Base-by-base conservation (phyloP, 2,888 invertebrate genomes). In the Crossocerus cetratus region DNA sequence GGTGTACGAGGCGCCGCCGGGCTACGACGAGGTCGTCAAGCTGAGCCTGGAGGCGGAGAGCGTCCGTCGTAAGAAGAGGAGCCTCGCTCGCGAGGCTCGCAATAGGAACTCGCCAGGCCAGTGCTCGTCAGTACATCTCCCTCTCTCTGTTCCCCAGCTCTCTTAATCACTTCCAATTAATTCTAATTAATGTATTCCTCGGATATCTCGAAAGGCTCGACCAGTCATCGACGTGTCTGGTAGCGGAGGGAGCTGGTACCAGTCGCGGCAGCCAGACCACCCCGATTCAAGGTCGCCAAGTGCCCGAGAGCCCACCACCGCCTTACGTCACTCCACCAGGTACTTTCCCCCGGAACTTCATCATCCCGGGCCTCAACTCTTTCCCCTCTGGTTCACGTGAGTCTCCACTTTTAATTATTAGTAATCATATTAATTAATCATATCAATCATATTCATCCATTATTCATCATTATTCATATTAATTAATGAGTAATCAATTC, bases 1-100 rank as follows among this genome's bases (percentile, higher is more conserved):
- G 0, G 92, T 91, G 58, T 95, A 95, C 87, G 95, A 95, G 86
- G 93, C 94, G 0, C 95, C 95, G 0, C 95, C 95, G 0, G 93
- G 94, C 73, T 95, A 95, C 83, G 93, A 94, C 69, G 94, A 94
- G 72, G 92, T 94, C n/a, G 92, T 93, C 42, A 93, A 93, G 83
- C 86, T 92, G 57, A 91, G 91, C 14, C 90, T 92, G 86, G 91
- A 92, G 20, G 89, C 90, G 72, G 91, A 91, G 77, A 84, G 89
- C 42, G 83, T 88, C 3, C 72, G 78, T 42, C 82, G 83, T 16
- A 86, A 85, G 67, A 88, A 84, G 57, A 72, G 80, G 11, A 72
- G 60, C 3, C 71, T 72, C 16, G 72, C 43, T 0, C 76, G 76
- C 1, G 78, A 90, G 81, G 1, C 72, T 3, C 57, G 65, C 2